These are phyloP conservation scores for Verasper variegatus DNA, from an alignment of 2,113 vertebrate genomes.

Conservation along the genomic window DNA sequence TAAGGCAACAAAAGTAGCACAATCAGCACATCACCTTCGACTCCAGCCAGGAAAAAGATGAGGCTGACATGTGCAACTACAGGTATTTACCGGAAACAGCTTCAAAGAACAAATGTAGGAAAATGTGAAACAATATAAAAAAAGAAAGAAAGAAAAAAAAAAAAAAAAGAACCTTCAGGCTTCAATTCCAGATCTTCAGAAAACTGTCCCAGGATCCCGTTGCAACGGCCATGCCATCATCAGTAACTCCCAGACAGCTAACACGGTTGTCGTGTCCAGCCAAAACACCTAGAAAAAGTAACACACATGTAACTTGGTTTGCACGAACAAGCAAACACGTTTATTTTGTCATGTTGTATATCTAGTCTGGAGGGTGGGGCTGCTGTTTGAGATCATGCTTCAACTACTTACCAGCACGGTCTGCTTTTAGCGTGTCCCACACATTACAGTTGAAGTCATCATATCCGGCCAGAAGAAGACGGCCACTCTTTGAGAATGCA, in stretches of 20 bases:
- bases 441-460: slow-evolving; percentile 99
- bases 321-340: not conserved
- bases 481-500: slow-evolving; percentile 98
- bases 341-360: not conserved
- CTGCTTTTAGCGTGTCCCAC: slow-evolving; percentile 98
- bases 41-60: slow-evolving; percentile 11
- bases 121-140: slow-evolving; percentile 8
- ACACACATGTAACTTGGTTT: not conserved
- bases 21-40: slow-evolving; percentile 4
- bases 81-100: slow-evolving; percentile 18
- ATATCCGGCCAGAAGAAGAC: slow-evolving; percentile 96
- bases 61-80: slow-evolving; percentile 17
- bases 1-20: not conserved
- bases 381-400: not conserved
- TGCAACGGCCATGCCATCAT: slow-evolving; percentile 99
- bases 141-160: slow-evolving; percentile 14
- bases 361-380: not conserved
- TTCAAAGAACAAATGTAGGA: slow-evolving; percentile 16
- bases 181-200: slow-evolving; percentile 99
- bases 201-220: slow-evolving; percentile 99
- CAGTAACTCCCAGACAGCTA: slow-evolving; percentile 99
- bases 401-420: slow-evolving; percentile 89
- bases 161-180: slow-evolving; percentile 81
- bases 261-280: slow-evolving; percentile 99
- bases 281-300: slow-evolving; percentile 88